Percentiles rank a stretch among this genome's conserved stretches.
phyloP scores from a whole-genome alignment of 2,797 vertebrate genomes.

The Micrastur ruficollis region DNA sequence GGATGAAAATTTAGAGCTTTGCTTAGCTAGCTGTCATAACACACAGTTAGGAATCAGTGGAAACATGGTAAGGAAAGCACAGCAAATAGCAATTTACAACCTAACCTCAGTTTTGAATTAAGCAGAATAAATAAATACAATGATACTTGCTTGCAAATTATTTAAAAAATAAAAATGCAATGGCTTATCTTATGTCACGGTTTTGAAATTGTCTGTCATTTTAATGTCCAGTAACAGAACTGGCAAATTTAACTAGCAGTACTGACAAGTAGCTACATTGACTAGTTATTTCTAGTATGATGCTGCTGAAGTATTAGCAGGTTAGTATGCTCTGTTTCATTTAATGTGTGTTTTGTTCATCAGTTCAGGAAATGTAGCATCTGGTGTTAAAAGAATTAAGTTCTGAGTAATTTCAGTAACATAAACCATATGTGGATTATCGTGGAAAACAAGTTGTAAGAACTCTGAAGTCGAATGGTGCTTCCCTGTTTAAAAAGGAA shows the following conservation, averaged over 20 bases:
- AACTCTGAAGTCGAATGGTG: neutral
- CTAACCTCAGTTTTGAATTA: neutral
- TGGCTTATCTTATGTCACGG: neutral
- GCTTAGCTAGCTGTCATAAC: neutral
- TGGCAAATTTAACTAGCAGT: too few species aligned
- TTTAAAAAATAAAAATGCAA: too few species aligned
- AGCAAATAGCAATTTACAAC: neutral
- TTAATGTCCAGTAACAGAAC: neutral
- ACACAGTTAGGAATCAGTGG: neutral
- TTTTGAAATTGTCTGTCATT: neutral
- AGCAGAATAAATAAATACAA: neutral
- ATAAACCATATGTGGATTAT: neutral
- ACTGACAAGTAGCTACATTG: neutral
- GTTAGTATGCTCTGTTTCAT: neutral
- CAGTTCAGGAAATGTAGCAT: neutral
- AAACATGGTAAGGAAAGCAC: neutral
- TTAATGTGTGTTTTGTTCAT: neutral
- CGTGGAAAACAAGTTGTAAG: neutral
- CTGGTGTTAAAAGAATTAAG: neutral
- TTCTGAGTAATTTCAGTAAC: neutral
- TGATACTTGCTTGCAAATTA: neutral
- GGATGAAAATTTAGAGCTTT: neutral
- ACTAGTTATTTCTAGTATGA: neutral
- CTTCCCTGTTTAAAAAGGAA: neutral
- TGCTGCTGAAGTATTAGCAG: neutral